Evolutionary conservation across 2,113 vertebrate species (phyloP).

Genomic region (Catharus bicknelli): DNA sequence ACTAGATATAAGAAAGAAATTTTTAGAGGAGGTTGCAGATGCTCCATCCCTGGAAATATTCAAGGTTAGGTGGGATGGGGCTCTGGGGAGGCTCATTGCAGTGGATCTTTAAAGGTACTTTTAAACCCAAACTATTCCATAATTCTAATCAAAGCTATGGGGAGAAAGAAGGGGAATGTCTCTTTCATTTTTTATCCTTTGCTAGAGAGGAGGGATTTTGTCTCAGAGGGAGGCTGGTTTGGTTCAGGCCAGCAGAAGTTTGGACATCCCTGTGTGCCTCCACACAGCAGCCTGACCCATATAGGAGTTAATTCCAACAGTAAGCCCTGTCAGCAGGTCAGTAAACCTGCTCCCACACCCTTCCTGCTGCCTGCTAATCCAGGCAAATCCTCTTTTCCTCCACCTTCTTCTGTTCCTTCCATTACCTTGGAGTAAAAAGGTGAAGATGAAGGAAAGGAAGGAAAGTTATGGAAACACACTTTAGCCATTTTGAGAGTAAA

Average conservation of each 20-base stretch:
- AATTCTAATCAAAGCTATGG: neutral
- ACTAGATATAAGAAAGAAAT: neutral
- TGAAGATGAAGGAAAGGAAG: neutral
- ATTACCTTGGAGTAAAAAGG: neutral
- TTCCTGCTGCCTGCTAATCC: slow-evolving; percentile 15
- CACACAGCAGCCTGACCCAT: accelerated
- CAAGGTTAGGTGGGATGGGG: accelerated
- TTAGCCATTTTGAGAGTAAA: neutral
- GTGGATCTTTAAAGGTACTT: neutral
- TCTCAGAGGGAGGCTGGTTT: neutral
- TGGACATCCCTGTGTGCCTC: neutral
- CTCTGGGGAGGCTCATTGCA: neutral
- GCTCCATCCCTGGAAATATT: neutral
- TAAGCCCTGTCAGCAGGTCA: slow-evolving; percentile 1
- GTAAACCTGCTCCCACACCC: neutral
- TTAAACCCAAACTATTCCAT: neutral
- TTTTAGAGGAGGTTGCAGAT: neutral
- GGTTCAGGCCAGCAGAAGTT: neutral
- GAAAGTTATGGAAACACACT: neutral
- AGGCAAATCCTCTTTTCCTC: slow-evolving; percentile 28
- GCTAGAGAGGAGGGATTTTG: neutral
- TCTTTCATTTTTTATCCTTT: neutral
- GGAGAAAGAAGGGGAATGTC: neutral
- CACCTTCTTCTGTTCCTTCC: neutral
- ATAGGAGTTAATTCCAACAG: neutral